Evolutionary conservation across 2,797 vertebrate species (phyloP), one percentile per base, ranked within the genome.

Genomic region (Hippoglossus hippoglossus): DNA sequence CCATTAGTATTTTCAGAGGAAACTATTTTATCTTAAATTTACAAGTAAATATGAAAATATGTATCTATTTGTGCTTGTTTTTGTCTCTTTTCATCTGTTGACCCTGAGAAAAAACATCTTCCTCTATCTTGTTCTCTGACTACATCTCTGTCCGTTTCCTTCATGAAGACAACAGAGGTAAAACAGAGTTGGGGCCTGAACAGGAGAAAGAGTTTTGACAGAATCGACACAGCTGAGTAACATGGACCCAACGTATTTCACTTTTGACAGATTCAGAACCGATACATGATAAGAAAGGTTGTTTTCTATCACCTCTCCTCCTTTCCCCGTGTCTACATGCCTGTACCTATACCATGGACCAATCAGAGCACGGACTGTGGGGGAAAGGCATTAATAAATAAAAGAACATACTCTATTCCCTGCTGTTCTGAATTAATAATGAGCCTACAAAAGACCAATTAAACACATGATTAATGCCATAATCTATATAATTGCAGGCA

Each of bases 401-500:
- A 93, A 91, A 88, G 85, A 91, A 90, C 87, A 90, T 84, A 89
- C 86, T 90, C 89, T 90, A 91, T 91, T 92, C 92, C 91, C 91
- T 66, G 77, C 87, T 87, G 87, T 91, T 92, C 85, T 93, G 86
- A 91, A 94, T 94, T 92, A 95, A 94, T 94, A 93, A 94, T 91
- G 92, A 86, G 87, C 84, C 89, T 87, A 90, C 91, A 93, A 93
- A 93, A 91, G 90, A 88, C 90, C 93, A 95, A 95, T 94, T 94
- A 94, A 93, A 93, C 85, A 92, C 91, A 93, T 91, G 90, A 89
- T 93, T 93, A 92, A 93, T 91, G 89, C 85, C 84, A 91, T 93
- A 91, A 94, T 94, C 92, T 92, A 91, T 93, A 91, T 93, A 94
- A 93, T 93, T 94, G 90, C 90, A 87, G 92, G 93, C 87, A 89